phyloP scores from a whole-genome alignment of 2,113 vertebrate species.

The Oryzias melastigma region DNA sequence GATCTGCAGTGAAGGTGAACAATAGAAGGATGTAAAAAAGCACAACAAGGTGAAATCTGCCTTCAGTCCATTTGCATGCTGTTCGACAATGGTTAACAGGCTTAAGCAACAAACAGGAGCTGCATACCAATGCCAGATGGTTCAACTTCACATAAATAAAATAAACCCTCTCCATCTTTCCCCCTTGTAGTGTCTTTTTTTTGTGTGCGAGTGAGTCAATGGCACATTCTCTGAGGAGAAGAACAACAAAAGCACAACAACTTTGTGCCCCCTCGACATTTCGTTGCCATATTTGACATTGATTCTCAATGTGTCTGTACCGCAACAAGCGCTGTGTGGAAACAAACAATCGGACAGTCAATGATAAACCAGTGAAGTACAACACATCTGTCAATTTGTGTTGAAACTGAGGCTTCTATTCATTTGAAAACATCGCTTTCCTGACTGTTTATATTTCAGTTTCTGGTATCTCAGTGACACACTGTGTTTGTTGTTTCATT shows the following conservation, averaged over 20 bases:
- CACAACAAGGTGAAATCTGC: slow-evolving; percentile 29
- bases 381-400: slow-evolving; percentile 26
- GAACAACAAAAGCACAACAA: slow-evolving; percentile 16
- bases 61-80: slow-evolving; percentile 44
- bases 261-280: slow-evolving; percentile 34
- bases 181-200: neutral
- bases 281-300: slow-evolving; percentile 28
- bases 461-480: slow-evolving; percentile 5
- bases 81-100: slow-evolving; percentile 40
- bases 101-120: slow-evolving; percentile 27
- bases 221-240: slow-evolving; percentile 3
- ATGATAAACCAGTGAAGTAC: slow-evolving; percentile 35
- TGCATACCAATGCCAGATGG: slow-evolving; percentile 44
- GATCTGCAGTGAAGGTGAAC: slow-evolving; percentile 7
- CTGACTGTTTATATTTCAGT: slow-evolving; percentile 8
- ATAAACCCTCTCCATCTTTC: slow-evolving; percentile 10
- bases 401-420: slow-evolving; percentile 12
- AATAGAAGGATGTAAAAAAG: slow-evolving; percentile 4
- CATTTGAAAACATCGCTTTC: neutral
- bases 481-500: slow-evolving; percentile 7
- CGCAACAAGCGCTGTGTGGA: slow-evolving; percentile 14
- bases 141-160: slow-evolving; percentile 41
- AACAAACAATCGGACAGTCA: slow-evolving; percentile 33
- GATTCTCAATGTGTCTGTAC: slow-evolving; percentile 24
- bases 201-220: slow-evolving; percentile 6